phyloP scores from a whole-genome alignment of 2,888 invertebrate species.

The Zhengitettix transpicula region DNA sequence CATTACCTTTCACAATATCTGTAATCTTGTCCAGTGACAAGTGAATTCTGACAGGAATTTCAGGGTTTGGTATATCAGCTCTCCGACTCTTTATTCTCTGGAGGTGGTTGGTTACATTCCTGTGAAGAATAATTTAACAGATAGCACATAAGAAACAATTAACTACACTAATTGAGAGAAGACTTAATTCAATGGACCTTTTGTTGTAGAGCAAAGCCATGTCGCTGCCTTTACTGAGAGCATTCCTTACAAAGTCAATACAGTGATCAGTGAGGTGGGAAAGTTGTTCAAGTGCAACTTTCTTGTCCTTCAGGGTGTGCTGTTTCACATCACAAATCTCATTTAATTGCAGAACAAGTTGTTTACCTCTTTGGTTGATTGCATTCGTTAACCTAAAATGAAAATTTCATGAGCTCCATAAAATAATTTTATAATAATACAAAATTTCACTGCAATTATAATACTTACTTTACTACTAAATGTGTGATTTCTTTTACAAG shows the following conservation, averaged over 20 bases:
- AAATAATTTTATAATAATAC: background rate
- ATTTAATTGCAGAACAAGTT: constrained; percentile 60
- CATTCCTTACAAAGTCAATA: constrained; percentile 65
- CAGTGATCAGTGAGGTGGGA: constrained; percentile 79
- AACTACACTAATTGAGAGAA: too few species aligned
- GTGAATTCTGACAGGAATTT: constrained; percentile 70
- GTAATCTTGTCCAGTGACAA: constrained; percentile 64
- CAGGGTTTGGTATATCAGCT: constrained; percentile 78
- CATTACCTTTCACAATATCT: constrained; percentile 55
- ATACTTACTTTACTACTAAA: constrained; percentile 62
- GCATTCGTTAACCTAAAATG: constrained; percentile 54
- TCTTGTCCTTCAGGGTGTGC: constrained; percentile 69
- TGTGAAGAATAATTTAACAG: constrained; percentile 11
- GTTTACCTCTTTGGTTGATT: constrained; percentile 67
- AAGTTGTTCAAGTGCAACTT: constrained; percentile 62
- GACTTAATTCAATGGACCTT: constrained; percentile 28
- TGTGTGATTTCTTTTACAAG: constrained; percentile 75
- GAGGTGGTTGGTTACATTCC: constrained; percentile 44
- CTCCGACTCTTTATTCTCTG: constrained; percentile 67
- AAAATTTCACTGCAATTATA: background rate
- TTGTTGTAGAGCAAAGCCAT: constrained; percentile 71
- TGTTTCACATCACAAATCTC: constrained; percentile 48
- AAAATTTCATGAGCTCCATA: background rate
- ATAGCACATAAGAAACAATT: background rate
- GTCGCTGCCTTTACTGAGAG: constrained; percentile 64